These are phyloP conservation scores for Stictonetta naevosa DNA, from an alignment of 2,113 vertebrate species.

Conservation along the genomic window DNA sequence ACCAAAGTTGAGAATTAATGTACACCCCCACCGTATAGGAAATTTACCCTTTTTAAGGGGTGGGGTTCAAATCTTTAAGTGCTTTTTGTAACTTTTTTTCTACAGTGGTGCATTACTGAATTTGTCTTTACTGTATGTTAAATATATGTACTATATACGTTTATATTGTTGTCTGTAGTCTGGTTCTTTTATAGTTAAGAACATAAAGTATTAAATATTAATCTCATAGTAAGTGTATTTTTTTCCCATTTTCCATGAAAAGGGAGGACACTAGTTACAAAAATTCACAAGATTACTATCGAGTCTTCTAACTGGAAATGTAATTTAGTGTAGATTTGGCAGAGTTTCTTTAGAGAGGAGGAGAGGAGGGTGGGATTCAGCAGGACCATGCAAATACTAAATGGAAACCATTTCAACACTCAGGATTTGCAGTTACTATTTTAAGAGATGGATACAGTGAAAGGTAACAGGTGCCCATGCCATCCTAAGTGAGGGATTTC, in stretches of 20 bases:
- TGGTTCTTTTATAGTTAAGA: conserved; percentile 38
- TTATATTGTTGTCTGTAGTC: conserved; percentile 4
- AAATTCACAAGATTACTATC: no score
- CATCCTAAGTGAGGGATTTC: no score
- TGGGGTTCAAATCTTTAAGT: neutral
- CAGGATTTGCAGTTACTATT: no score
- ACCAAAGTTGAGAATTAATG: neutral
- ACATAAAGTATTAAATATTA: conserved; percentile 39
- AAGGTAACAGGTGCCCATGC: no score
- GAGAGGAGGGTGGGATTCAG: neutral
- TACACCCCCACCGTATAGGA: neutral
- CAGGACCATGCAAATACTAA: neutral
- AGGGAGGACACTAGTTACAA: neutral
- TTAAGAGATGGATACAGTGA: no score
- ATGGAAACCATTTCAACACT: neutral
- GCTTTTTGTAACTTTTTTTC: neutral
- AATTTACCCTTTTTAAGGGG: neutral
- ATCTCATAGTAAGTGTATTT: neutral
- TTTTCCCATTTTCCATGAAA: neutral
- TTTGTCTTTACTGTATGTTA: neutral
- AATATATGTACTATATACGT: neutral
- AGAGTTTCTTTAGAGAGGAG: neutral
- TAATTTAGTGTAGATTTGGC: conserved; percentile 27
- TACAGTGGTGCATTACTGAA: neutral
- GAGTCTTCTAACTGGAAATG: neutral